These are phyloP conservation scores for Ips nitidus DNA, from an alignment of 1,140 invertebrate species.

Conservation along the genomic window DNA sequence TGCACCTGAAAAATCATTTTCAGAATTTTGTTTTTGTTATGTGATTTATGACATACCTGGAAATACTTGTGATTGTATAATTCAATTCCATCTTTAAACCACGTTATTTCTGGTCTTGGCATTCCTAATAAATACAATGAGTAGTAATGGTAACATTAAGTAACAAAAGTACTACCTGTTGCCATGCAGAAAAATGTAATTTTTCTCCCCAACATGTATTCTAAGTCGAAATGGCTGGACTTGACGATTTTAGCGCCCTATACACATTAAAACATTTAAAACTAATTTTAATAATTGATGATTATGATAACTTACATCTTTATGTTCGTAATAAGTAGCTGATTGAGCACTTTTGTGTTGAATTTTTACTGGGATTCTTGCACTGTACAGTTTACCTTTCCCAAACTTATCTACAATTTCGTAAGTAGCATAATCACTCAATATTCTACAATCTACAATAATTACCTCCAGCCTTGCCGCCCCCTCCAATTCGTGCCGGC, in stretches of 20 bases:
- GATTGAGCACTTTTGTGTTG: conserved; percentile 66
- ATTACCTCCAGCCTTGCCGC: conserved; percentile 38
- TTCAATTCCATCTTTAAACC: conserved; percentile 91
- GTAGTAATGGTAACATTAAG: not conserved
- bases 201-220: conserved; percentile 90
- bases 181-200: conserved; percentile 90
- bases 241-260: conserved; percentile 88
- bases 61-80: conserved; percentile 85
- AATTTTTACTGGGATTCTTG: conserved; percentile 63
- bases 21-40: conserved; percentile 2
- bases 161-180: conserved; percentile 58
- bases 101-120: conserved; percentile 84
- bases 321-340: conserved; percentile 70
- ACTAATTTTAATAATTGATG: no score
- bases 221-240: conserved; percentile 89
- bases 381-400: conserved; percentile 56
- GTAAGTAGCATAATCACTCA: not conserved
- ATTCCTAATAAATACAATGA: conserved; percentile 47
- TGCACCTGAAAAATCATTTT: conserved; percentile 66
- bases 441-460: conserved; percentile 2
- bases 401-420: conserved; percentile 42
- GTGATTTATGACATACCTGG: conserved; percentile 61
- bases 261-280: not conserved
- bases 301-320: conserved; percentile 58
- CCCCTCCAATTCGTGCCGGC: conserved; percentile 33